A percentile compares a stretch with the other conserved stretches of the same genome.
phyloP scores from a whole-genome alignment of 2,797 vertebrate genomes.

The Bothrops alternatus region DNA sequence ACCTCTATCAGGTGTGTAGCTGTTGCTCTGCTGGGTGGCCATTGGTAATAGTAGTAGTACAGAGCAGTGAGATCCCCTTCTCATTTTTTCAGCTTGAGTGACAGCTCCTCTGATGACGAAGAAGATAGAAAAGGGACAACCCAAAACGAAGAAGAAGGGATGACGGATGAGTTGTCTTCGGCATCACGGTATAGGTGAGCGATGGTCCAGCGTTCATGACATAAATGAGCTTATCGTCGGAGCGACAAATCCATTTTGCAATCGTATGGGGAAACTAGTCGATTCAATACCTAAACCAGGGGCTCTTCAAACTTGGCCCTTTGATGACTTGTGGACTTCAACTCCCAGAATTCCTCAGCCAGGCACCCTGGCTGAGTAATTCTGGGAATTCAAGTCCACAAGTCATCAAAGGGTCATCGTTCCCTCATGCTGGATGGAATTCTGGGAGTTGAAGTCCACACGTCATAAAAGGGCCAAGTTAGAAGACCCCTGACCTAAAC shows the following conservation, averaged over 20 bases:
- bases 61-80: neutral
- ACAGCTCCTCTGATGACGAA: slow-evolving; percentile 53
- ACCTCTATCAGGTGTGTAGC: neutral
- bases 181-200: neutral
- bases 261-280: neutral
- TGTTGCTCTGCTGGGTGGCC: neutral
- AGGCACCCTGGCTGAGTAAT: no score
- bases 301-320: no score
- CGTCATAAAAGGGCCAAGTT: no score
- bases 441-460: no score
- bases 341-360: no score
- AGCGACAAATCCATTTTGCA: neutral
- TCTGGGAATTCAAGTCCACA: no score
- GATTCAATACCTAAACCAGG: neutral
- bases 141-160: slow-evolving; percentile 19
- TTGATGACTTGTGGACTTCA: no score
- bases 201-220: neutral
- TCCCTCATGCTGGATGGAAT: no score
- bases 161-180: slow-evolving; percentile 32
- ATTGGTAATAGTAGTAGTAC: no score
- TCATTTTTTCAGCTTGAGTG: slow-evolving; percentile 41
- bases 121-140: slow-evolving; percentile 11
- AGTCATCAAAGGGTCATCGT: no score
- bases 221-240: neutral
- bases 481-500: no score